These are phyloP conservation scores for Nyctibius grandis DNA, from an alignment of 2,797 vertebrate species.

Conservation along the genomic window DNA sequence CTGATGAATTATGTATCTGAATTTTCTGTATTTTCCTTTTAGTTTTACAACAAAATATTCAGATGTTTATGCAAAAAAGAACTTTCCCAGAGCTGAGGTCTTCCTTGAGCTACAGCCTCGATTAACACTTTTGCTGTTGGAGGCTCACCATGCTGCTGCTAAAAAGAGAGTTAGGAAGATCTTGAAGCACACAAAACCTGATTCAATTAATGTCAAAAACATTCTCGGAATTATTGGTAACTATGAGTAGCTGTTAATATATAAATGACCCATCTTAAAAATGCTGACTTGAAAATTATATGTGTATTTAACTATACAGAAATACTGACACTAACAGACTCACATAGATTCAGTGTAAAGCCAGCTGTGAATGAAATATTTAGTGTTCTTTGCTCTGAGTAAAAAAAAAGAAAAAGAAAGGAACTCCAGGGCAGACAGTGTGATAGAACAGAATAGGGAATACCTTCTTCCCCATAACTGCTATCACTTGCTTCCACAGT, in stretches of 20 bases:
- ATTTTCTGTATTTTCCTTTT: not conserved
- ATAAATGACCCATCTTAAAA: not conserved
- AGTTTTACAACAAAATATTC: not conserved
- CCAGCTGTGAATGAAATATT: not conserved
- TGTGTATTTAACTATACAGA: not conserved
- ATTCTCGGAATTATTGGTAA: not conserved
- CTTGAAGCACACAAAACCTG: not conserved
- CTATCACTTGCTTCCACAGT: not conserved
- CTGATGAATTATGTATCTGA: not conserved
- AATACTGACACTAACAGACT: not conserved
- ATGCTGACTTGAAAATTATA: not conserved
- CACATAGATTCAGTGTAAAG: not conserved
- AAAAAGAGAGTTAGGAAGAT: not conserved
- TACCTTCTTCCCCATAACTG: not conserved
- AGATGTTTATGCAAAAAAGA: not conserved
- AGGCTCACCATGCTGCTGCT: not conserved
- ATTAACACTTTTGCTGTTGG: not conserved
- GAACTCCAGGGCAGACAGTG: not conserved
- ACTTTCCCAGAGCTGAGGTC: not conserved
- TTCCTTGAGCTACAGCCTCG: not conserved
- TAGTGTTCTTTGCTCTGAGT: not conserved
- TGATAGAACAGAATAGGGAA: not conserved
- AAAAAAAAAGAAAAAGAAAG: not conserved
- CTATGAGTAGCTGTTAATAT: not conserved
- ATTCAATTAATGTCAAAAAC: not conserved